Evolutionary conservation across 2,888 invertebrate genomes (phyloP), one percentile per base, ranked within the genome.

Genomic region (Homarus gammarus): DNA sequence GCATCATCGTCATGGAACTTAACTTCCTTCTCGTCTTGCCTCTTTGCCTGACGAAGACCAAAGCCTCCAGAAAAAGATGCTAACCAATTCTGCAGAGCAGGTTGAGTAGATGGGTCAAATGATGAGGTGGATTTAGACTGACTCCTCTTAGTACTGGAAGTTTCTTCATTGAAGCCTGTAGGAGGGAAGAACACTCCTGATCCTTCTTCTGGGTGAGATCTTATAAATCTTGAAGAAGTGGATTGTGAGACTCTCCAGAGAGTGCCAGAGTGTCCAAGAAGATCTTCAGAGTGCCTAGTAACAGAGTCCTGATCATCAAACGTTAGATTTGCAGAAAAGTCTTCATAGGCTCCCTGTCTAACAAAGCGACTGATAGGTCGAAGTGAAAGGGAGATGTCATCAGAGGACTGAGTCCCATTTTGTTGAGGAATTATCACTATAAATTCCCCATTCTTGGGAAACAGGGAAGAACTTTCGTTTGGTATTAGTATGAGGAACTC

Each of bases 401-500:
- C n/a, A 22, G 73, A 38, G 38, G 38, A 73, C 27, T 73, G n/a
- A 40, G 40, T 36, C 38, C 27, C 73, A 36, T 22, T 18, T 18
- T 38, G 73, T 8, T 40, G 38, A 10, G 73, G 73, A 73, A 38
- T 73, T 5, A 73, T 38, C 1, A 70, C 31, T 15, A 73, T 73
- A 22, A 40, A 73, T n/a, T 15, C 38, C 12, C 27, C 73, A 36
- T 73, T 73, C 8, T 73, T 38, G 22, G 36, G 73, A 6, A 73
- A 27, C 12, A 5, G 38, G 38, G 73, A 40, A 3, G 56, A 56
- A 3, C 38, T 36, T 27, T 38, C 38, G 38, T 73, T 73, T 40
- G 73, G 40, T n/a, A 73, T n/a, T 15, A 73, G 73, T 22, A 73
- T 38, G 22, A 73, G 73, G 38, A 73, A 73, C 38, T 73, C 73